phyloP scores from a whole-genome alignment of 2,113 vertebrate species.

The Vombatus ursinus region DNA sequence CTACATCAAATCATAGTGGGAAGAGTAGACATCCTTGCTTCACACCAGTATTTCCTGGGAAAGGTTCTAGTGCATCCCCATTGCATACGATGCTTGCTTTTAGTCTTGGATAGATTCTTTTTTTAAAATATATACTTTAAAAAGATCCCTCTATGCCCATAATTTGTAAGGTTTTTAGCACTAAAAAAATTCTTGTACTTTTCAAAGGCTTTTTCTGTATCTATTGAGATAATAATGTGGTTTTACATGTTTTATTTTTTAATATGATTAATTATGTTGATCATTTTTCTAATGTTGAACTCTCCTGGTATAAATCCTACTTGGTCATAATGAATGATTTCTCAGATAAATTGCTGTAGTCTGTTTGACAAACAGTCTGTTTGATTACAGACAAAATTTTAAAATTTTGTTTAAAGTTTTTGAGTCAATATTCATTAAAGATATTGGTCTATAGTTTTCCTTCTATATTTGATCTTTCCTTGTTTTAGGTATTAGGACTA shows the following conservation, averaged over 20 bases:
- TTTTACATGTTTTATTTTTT: background rate
- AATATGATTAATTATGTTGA: background rate
- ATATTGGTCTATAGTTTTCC: background rate
- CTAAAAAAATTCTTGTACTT: background rate
- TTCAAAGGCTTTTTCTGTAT: background rate
- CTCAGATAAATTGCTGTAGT: background rate
- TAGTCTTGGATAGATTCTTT: background rate
- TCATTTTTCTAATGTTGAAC: background rate
- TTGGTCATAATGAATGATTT: background rate
- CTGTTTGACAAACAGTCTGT: background rate
- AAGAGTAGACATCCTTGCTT: background rate
- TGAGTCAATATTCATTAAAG: background rate
- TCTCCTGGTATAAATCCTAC: background rate
- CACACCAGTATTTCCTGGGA: background rate
- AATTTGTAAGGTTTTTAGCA: background rate
- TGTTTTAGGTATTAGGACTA: background rate
- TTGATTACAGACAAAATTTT: background rate
- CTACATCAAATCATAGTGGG: background rate
- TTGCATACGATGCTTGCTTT: background rate
- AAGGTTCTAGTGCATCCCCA: background rate
- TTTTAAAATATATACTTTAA: no score
- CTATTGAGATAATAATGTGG: background rate
- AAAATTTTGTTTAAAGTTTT: background rate
- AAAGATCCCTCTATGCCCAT: no score
- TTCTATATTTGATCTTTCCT: background rate